phyloP scores from a whole-genome alignment of 92 coral and sea anemone species.

The Phenganax stokvisi region DNA sequence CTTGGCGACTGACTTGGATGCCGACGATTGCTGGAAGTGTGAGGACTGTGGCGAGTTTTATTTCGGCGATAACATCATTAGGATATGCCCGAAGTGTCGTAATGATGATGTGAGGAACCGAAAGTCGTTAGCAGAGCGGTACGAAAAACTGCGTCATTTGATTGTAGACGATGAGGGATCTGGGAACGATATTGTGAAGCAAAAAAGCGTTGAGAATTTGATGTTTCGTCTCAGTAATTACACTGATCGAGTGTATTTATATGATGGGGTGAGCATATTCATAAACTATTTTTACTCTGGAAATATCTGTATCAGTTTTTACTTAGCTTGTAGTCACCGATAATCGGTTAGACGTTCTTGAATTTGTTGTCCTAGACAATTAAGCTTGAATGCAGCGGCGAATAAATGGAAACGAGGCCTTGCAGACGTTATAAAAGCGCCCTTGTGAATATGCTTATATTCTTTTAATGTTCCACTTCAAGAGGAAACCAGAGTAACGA shows the following conservation, averaged over 20 bases:
- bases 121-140: conserved; percentile 4
- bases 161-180: conserved; percentile 14
- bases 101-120: conserved; percentile 10
- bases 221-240: conserved; percentile 71
- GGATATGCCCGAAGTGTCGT: conserved; percentile 34
- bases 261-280: conserved; percentile 56
- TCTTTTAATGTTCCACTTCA: no score
- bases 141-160: conserved; percentile 22
- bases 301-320: not conserved
- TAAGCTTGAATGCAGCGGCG: no score
- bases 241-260: conserved; percentile 88
- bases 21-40: conserved; percentile 55
- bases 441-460: no score
- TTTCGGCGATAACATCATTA: conserved; percentile 36
- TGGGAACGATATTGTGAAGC: conserved; percentile 33
- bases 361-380: no score
- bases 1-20: conserved; percentile 46
- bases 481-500: no score
- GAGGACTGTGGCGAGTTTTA: conserved; percentile 47
- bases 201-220: conserved; percentile 55
- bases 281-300: not conserved
- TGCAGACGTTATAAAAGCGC: no score
- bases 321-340: no score
- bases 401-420: no score
- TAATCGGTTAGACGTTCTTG: no score